Evolutionary conservation across 2,888 invertebrate species (phyloP), one percentile per base, ranked within the genome.

Genomic region (Callyntrura guangdongensis): DNA sequence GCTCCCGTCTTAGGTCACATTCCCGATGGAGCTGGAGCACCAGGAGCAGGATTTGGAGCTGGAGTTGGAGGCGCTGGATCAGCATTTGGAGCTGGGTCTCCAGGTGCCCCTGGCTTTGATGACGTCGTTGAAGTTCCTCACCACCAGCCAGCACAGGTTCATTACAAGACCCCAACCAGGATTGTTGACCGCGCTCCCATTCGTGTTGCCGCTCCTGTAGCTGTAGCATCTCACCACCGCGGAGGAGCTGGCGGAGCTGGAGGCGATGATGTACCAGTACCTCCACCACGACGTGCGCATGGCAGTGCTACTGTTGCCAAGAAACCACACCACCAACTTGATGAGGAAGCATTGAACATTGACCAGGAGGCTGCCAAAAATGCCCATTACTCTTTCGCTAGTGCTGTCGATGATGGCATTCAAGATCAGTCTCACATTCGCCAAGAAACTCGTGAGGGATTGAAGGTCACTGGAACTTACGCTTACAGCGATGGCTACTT

Each of bases 401-500:
- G 95, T 0, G 94, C 95, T 56, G 94, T 96, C 14, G 95, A 95
- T 67, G 96, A 96, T 94, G 94, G 95, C n/a, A 95, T 96, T 93
- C 95, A 94, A 94, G 96, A 95, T 92, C 94, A 92, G 12, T 92
- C 92, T 36, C 94, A 94, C 74, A 89, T 93, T 14, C 94, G 96
- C 11, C 94, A 95, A 64, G 96, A 96, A 94, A 94, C 94, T 14
- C 94, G 96, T 25, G 95, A 96, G 82, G 96, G 96, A 5, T 94
- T 95, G 4, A 95, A 92, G 93, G 94, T 94, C 83, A 27, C 87
- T 22, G 96, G 96, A 2, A 95, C 95, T 91, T 96, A 96, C 94
- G 95, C 96, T 5, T 96, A 96, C 95, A 96, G 96, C 92, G 96
- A 96, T 94, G 96, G 96, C 0, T 96, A 95, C 93, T 81, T 79